Conservation (phyloP, 2,113 vertebrate species). For the Antennarius striatus region DNA sequence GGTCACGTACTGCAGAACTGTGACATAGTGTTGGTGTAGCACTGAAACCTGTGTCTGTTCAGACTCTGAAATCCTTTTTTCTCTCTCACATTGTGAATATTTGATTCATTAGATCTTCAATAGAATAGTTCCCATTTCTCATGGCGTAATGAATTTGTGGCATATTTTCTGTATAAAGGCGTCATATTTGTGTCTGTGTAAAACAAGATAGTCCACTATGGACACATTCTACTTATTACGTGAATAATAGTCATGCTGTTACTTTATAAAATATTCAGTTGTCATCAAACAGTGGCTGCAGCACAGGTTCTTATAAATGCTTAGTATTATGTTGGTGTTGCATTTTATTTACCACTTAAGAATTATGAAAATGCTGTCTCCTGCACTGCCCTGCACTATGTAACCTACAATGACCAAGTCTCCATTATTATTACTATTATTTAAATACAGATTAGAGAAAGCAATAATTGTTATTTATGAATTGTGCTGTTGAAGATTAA, state of each 20-base stretch:
- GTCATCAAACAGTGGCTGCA: constrained; percentile 35
- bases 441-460: constrained; percentile 64
- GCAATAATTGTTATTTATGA: constrained; percentile 77
- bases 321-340: constrained; percentile 58
- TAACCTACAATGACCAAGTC: constrained; percentile 55
- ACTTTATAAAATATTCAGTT: constrained; percentile 41
- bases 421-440: constrained; percentile 39
- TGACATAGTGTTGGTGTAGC: constrained; percentile 27
- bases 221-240: constrained; percentile 27
- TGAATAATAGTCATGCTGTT: constrained; percentile 44
- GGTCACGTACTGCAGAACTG: constrained; percentile 32
- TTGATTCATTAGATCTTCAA: constrained; percentile 43
- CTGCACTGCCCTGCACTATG: constrained; percentile 65
- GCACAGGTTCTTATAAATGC: constrained; percentile 40
- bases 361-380: constrained; percentile 47
- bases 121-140: constrained; percentile 41
- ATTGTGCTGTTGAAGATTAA: constrained; percentile 68
- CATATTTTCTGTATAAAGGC: constrained; percentile 51
- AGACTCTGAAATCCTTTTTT: constrained; percentile 10
- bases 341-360: constrained; percentile 54
- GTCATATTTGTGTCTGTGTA: constrained; percentile 43
- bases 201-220: constrained; percentile 27
- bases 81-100: constrained; percentile 55
- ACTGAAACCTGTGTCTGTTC: constrained; percentile 62
- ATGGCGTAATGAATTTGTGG: constrained; percentile 44